Percentiles rank a stretch among this genome's conserved stretches.
Conservation (phyloP, 2,113 vertebrate species). For the Macquaria australasica region DNA sequence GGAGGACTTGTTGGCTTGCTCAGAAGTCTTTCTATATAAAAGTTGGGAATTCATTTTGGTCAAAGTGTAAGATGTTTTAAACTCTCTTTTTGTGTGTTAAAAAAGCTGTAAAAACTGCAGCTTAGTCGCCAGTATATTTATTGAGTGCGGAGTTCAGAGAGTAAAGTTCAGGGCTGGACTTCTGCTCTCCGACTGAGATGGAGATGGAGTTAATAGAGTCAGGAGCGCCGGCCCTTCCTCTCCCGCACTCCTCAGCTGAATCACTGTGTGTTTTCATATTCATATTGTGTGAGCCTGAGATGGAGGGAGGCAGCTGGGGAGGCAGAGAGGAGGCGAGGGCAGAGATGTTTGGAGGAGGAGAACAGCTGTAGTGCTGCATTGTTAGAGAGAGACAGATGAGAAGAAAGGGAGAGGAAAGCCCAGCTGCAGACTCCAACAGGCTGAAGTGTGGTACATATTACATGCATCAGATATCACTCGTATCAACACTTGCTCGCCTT, state of each 20-base stretch:
- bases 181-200: slow-evolving; percentile 31
- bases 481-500: slow-evolving; percentile 31
- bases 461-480: slow-evolving; percentile 13
- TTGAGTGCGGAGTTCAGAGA: slow-evolving; percentile 25
- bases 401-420: slow-evolving; percentile 37
- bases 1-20: background rate
- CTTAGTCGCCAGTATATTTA: slow-evolving; percentile 3
- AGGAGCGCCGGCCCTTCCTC: background rate
- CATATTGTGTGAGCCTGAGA: slow-evolving; percentile 29
- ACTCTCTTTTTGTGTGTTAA: background rate
- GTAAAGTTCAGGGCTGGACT: background rate
- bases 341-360: slow-evolving; percentile 38
- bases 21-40: background rate
- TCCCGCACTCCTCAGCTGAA: slow-evolving; percentile 39
- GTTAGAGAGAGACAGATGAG: slow-evolving; percentile 53
- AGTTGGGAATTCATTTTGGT: background rate
- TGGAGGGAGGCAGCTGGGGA: slow-evolving; percentile 21
- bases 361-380: slow-evolving; percentile 56
- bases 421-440: slow-evolving; percentile 34
- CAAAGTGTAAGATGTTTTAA: background rate
- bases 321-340: slow-evolving; percentile 31
- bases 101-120: background rate
- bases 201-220: slow-evolving; percentile 59
- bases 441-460: background rate
- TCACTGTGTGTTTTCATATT: slow-evolving; percentile 49